Conservation (phyloP, 2,797 vertebrate genomes). For the Bovichtus variegatus region DNA sequence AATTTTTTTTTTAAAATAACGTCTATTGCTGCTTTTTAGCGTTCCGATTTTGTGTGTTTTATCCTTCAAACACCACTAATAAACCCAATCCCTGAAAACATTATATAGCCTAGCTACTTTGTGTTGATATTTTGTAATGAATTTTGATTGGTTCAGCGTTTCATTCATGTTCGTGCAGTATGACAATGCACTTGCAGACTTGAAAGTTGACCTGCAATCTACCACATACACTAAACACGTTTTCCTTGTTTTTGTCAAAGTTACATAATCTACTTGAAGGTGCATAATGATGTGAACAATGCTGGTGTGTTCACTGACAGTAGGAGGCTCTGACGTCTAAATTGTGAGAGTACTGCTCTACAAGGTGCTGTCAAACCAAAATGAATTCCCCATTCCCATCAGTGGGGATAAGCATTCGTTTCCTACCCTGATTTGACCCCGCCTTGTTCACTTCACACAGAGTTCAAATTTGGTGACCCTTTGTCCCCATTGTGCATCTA, state of each 20-base stretch:
- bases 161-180: background rate
- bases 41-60: background rate
- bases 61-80: background rate
- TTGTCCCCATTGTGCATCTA: conserved; percentile 28
- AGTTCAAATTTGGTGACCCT: conserved; percentile 29
- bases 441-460: background rate
- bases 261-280: background rate
- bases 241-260: background rate
- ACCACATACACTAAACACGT: background rate
- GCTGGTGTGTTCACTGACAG: conserved; percentile 25
- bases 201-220: background rate
- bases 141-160: background rate
- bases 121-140: background rate
- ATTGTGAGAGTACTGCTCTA: background rate
- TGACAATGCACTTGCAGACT: background rate
- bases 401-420: background rate
- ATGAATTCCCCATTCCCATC: background rate
- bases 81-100: background rate
- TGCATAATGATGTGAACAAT: background rate
- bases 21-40: no score
- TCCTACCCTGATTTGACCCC: background rate
- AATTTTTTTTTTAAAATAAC: background rate
- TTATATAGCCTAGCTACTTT: background rate
- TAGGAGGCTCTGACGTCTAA: background rate
- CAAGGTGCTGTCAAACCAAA: background rate